Evolutionary conservation across 2,797 vertebrate species (phyloP).

Genomic region (Sebastes miniatus): DNA sequence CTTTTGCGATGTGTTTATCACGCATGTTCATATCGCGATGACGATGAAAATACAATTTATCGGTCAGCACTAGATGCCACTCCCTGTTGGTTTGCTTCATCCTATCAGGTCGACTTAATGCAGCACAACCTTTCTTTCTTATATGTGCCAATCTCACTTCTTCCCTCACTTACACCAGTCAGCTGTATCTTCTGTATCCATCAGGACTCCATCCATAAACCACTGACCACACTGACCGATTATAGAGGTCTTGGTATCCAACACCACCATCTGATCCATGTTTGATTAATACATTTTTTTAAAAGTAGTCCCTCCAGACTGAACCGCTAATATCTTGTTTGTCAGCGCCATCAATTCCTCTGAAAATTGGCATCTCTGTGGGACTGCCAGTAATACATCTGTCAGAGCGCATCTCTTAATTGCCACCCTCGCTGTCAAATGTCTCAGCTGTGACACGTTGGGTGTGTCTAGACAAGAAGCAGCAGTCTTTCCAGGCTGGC

Average conservation of each 20-base stretch:
- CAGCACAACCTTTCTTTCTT: neutral
- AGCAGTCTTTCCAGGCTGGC: conserved; percentile 33
- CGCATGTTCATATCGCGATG: fast-evolving
- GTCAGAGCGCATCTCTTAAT: conserved; percentile 66
- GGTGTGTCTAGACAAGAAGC: conserved; percentile 67
- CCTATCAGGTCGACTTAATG: neutral
- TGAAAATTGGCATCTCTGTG: conserved; percentile 55
- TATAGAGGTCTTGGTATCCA: neutral
- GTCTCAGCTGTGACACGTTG: conserved; percentile 58
- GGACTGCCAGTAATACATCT: conserved; percentile 62
- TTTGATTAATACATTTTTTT: conserved; percentile 4
- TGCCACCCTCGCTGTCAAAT: conserved; percentile 65
- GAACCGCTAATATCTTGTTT: conserved; percentile 27
- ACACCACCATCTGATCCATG: neutral
- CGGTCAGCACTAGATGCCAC: neutral
- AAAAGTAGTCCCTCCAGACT: neutral
- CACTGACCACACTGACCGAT: neutral
- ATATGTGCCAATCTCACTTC: neutral
- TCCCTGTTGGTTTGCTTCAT: neutral
- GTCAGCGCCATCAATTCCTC: conserved; percentile 34
- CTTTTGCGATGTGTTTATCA: too few relatives aligned
- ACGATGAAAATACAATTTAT: too few relatives aligned
- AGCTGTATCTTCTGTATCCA: neutral
- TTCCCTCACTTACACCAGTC: neutral
- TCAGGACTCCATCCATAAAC: neutral